Evolutionary conservation across 1,140 invertebrate species (phyloP).

Genomic region (Brachionus angularis): DNA sequence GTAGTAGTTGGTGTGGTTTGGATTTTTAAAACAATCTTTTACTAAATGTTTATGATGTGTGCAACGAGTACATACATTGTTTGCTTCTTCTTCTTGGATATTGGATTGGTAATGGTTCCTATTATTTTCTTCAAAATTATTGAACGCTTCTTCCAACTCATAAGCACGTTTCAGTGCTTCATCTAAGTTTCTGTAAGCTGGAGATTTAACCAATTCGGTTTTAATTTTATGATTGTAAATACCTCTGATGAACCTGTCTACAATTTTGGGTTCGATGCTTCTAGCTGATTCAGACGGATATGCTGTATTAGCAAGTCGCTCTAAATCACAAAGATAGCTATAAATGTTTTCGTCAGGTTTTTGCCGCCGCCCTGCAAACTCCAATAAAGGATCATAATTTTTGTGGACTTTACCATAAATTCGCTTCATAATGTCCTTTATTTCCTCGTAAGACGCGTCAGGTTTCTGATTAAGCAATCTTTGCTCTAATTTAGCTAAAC

Average conservation of each 20-base stretch:
- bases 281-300: background rate
- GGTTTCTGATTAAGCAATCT: background rate
- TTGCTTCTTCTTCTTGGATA: too few relatives aligned
- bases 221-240: background rate
- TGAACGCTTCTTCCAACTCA: too few relatives aligned
- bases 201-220: too few relatives aligned
- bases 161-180: too few relatives aligned
- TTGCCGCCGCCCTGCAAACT: background rate
- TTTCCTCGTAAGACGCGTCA: background rate
- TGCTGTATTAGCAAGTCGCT: background rate
- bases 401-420: background rate
- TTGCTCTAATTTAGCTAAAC: background rate
- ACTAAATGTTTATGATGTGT: too few relatives aligned
- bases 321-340: background rate
- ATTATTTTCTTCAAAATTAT: too few relatives aligned
- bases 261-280: background rate
- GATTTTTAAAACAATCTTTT: too few relatives aligned
- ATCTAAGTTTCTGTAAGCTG: too few relatives aligned
- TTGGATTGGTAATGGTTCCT: too few relatives aligned
- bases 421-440: background rate
- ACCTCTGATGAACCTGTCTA: background rate
- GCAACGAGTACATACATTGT: too few relatives aligned
- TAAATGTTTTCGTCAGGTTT: background rate
- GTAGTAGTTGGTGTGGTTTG: too few relatives aligned
- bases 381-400: constrained; percentile 5